A percentile compares a stretch with the other conserved stretches of the same genome.
phyloP scores from a whole-genome alignment of 2,888 invertebrate species.

The Chrysodeixis includens region DNA sequence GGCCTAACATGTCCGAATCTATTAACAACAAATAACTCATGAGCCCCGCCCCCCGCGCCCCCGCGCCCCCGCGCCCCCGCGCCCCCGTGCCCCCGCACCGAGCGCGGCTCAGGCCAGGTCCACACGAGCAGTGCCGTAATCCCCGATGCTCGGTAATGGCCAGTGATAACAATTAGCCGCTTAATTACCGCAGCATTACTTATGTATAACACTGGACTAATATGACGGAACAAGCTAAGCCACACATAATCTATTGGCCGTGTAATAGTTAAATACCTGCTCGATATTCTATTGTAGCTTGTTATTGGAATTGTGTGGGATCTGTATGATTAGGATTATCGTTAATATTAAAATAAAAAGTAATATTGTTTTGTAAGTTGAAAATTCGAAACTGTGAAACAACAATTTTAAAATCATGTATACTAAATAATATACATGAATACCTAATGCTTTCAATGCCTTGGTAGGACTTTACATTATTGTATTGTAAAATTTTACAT shows the following conservation, averaged over 20 bases:
- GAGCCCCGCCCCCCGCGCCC: not conserved
- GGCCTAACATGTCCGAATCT: not conserved
- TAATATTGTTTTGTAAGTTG: no score
- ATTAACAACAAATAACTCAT: not conserved
- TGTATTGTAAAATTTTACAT: no score
- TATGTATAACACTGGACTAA: not conserved
- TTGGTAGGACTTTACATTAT: no score
- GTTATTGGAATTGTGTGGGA: not conserved
- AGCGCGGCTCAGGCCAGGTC: no score
- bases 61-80: no score
- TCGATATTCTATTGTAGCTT: not conserved
- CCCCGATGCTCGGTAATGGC: not conserved
- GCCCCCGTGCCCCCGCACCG: no score
- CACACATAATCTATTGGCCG: not conserved
- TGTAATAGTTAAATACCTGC: not conserved
- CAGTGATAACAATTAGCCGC: constrained; percentile 5
- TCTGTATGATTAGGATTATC: not conserved
- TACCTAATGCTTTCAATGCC: no score
- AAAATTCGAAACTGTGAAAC: no score
- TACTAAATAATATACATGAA: no score
- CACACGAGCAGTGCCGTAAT: no score
- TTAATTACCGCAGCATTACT: not conserved
- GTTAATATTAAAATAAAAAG: no score
- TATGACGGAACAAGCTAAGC: not conserved
- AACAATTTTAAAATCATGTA: no score